These are phyloP conservation scores for Macaca fascicularis DNA, from an alignment of 2,113 vertebrate genomes.

Conservation along the genomic window T2T-MFA8v1.1 NC_088387.1:56267001-56267500, in stretches of 20 bases:
- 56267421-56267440: not conserved
- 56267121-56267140: not conserved
- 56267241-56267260: not conserved
- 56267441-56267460: not conserved
- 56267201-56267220: not conserved
- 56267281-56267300: not conserved
- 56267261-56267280: not conserved
- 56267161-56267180: not conserved
- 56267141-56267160: not conserved
- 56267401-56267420: not conserved
- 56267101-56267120: not conserved
- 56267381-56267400: not conserved
- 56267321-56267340: not conserved
- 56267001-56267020: not conserved
- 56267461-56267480: not conserved
- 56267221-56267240: not conserved
- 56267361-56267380: not conserved
- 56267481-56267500: too few relatives aligned
- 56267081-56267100: not conserved
- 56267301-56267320: not conserved
- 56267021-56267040: not conserved
- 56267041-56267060: not conserved
- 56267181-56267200: not conserved
- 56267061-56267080: not conserved
- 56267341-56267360: not conserved